These are phyloP conservation scores for Danio albolineatus DNA, from an alignment of 2,797 vertebrate species.

Conservation along the genomic window DNA sequence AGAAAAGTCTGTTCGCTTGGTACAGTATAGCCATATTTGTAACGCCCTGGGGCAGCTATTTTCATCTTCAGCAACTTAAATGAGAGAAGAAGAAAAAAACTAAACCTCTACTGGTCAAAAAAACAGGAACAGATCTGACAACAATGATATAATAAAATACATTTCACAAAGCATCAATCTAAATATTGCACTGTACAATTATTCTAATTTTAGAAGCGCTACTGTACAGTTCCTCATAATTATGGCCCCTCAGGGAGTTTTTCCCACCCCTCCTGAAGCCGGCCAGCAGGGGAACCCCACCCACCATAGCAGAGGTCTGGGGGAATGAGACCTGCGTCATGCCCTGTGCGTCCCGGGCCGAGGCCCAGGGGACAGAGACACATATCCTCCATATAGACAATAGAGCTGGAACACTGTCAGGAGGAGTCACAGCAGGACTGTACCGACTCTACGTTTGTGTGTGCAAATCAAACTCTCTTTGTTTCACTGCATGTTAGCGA, in stretches of 20 bases:
- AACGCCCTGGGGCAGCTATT: neutral
- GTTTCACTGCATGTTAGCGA: conserved; percentile 27
- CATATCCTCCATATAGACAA: conserved; percentile 91
- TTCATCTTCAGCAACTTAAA: neutral
- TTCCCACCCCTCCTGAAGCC: conserved; percentile 63
- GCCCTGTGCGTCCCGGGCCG: conserved; percentile 78
- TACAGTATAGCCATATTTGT: conserved; percentile 8
- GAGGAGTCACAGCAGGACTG: conserved; percentile 79
- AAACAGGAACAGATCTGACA: neutral
- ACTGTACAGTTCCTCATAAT: conserved; percentile 65
- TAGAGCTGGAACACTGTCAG: conserved; percentile 78
- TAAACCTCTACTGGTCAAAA: neutral
- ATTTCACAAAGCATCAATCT: neutral
- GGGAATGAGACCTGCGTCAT: conserved; percentile 87
- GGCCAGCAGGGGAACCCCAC: conserved; percentile 77
- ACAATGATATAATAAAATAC: neutral
- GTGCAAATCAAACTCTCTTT: conserved; percentile 29
- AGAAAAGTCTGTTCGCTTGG: neutral
- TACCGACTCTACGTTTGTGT: conserved; percentile 41
- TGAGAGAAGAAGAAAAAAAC: neutral
- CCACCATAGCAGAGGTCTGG: conserved; percentile 80
- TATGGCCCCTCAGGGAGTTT: conserved; percentile 79
- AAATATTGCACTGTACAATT: conserved; percentile 20
- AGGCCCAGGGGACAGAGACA: conserved; percentile 79
- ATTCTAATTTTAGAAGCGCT: conserved; percentile 67